Percentiles rank a stretch among this genome's conserved stretches.
Evolutionary conservation across 1,140 invertebrate genomes (phyloP).

Genomic region (Pinna nobilis): DNA sequence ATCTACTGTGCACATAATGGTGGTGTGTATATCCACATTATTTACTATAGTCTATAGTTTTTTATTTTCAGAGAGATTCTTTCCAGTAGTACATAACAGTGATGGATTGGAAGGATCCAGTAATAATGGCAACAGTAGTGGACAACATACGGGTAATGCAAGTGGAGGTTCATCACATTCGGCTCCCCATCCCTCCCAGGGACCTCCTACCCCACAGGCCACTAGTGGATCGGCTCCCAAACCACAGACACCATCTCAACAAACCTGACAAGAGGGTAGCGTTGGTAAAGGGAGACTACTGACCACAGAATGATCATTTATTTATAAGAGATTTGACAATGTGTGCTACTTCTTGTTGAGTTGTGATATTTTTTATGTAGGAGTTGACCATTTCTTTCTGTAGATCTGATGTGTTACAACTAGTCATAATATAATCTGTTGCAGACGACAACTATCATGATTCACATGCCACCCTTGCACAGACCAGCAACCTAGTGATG

Average conservation of each 20-base stretch:
- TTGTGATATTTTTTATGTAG: constrained; percentile 19
- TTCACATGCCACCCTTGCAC: neutral
- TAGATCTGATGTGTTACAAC: constrained; percentile 10
- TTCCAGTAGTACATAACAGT: constrained; percentile 61
- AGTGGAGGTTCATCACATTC: constrained; percentile 37
- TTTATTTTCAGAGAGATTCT: constrained; percentile 64
- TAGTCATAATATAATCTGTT: neutral
- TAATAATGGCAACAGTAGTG: constrained; percentile 27
- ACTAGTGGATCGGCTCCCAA: constrained; percentile 32
- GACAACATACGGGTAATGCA: constrained; percentile 17
- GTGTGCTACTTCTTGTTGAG: constrained; percentile 2
- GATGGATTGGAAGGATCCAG: constrained; percentile 60
- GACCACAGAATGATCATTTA: constrained; percentile 7
- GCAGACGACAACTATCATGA: neutral
- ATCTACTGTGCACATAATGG: too few species aligned
- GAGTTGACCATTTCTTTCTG: constrained; percentile 13
- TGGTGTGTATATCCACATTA: too few species aligned
- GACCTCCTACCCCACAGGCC: constrained; percentile 44
- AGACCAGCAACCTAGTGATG: neutral
- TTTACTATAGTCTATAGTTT: neutral
- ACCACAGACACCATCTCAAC: constrained; percentile 46
- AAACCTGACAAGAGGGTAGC: constrained; percentile 41
- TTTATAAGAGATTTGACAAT: constrained; percentile 6
- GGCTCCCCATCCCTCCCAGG: constrained; percentile 40
- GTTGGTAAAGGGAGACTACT: constrained; percentile 2